These are phyloP conservation scores for Tretioscincus oriximinensis DNA, from an alignment of 2,113 vertebrate species.

Conservation along the genomic window DNA sequence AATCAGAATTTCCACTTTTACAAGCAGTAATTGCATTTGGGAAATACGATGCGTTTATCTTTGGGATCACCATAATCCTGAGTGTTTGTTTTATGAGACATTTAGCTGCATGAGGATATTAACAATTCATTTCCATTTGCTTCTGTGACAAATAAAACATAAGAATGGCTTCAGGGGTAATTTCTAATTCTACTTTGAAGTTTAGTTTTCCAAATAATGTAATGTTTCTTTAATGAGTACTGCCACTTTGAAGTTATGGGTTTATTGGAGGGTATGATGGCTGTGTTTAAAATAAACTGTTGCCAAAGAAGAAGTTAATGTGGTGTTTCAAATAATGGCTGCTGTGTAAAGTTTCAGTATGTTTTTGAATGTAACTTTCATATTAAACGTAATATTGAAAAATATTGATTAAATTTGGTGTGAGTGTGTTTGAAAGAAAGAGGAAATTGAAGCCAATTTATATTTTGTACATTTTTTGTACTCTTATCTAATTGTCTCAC, in stretches of 20 bases:
- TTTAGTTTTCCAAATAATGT: neutral
- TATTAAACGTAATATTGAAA: constrained; percentile 64
- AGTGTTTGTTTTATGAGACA: neutral
- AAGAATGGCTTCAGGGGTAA: neutral
- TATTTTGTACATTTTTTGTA: too few relatives aligned
- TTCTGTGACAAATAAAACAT: neutral
- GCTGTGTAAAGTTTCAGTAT: constrained; percentile 9
- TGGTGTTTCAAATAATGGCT: constrained; percentile 16
- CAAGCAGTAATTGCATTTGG: neutral
- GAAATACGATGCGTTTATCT: neutral
- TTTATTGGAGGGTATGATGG: neutral
- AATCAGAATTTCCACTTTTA: neutral
- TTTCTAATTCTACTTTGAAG: neutral
- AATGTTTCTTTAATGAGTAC: neutral
- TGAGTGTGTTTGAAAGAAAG: too few relatives aligned
- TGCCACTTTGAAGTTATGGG: neutral
- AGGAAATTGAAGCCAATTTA: too few relatives aligned
- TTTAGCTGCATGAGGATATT: neutral
- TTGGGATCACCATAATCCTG: neutral
- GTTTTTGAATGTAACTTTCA: constrained; percentile 56
- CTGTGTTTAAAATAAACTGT: constrained; percentile 8
- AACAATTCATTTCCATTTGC: neutral
- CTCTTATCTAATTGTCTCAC: too few relatives aligned
- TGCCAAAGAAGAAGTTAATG: constrained; percentile 41
- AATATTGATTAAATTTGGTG: constrained; percentile 11